Percentiles rank a stretch among this genome's conserved stretches.
Conservation (phyloP, 1,140 invertebrate species). For the Macrocentrus cingulum region DNA sequence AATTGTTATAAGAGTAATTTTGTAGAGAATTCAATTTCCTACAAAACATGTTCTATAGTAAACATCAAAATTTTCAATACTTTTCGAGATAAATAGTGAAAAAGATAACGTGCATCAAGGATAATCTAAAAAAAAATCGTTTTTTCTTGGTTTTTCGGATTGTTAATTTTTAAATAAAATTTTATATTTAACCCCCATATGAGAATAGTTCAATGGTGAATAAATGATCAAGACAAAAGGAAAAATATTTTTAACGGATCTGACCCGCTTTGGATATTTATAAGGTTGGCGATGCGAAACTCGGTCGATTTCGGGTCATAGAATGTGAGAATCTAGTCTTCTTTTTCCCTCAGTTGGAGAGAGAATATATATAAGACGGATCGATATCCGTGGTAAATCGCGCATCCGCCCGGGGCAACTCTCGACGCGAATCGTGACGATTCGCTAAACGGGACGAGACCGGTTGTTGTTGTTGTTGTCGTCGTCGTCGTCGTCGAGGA, state of each 20-base stretch:
- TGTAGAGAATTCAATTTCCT: too few relatives aligned
- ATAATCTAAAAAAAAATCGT: too few relatives aligned
- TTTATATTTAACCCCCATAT: too few relatives aligned
- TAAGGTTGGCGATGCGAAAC: conserved; percentile 7
- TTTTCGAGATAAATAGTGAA: too few relatives aligned
- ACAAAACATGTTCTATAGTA: too few relatives aligned
- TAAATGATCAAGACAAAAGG: neutral
- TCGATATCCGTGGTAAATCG: conserved; percentile 22
- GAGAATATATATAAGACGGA: neutral
- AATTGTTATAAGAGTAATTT: too few relatives aligned
- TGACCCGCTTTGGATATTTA: conserved; percentile 15
- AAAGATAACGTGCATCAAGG: too few relatives aligned
- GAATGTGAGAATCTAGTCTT: neutral
- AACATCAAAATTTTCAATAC: too few relatives aligned
- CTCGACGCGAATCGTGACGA: neutral
- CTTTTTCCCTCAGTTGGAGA: too few relatives aligned
- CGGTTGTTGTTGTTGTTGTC: conserved; percentile 21
- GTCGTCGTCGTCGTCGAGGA: too few relatives aligned
- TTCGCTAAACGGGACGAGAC: conserved; percentile 16
- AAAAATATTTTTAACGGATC: conserved; percentile 6
- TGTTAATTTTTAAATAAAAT: too few relatives aligned
- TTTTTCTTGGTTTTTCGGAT: too few relatives aligned
- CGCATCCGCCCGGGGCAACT: neutral
- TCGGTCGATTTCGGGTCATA: conserved; percentile 17
- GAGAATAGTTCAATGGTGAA: neutral